phyloP scores from a whole-genome alignment of 1,140 invertebrate species.

The Trichonephila clavata region DNA sequence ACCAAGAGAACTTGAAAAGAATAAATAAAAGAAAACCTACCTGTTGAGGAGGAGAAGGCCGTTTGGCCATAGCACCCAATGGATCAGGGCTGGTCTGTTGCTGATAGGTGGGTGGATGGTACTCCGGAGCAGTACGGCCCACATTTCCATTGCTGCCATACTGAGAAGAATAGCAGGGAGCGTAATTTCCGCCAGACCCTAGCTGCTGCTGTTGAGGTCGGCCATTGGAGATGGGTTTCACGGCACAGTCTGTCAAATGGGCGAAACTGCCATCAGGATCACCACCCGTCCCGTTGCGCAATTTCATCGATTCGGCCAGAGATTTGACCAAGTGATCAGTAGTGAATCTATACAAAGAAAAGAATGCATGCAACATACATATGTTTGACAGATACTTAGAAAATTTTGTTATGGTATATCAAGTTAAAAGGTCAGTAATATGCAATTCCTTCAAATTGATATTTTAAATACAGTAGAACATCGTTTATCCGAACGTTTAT shows the following conservation, averaged over 20 bases:
- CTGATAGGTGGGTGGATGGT: slow-evolving; percentile 60
- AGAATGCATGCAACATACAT: background rate
- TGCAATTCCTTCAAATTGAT: no score
- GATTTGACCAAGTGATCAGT: slow-evolving; percentile 88
- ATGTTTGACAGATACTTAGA: no score
- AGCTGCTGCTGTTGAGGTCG: slow-evolving; percentile 49
- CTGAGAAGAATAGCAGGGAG: slow-evolving; percentile 32
- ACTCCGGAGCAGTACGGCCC: slow-evolving; percentile 25
- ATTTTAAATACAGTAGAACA: no score
- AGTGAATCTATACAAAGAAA: slow-evolving; percentile 81
- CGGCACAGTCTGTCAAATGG: slow-evolving; percentile 70
- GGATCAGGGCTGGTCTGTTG: slow-evolving; percentile 67
- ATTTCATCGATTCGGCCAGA: slow-evolving; percentile 92
- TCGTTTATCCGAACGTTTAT: no score
- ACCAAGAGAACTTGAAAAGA: no score
- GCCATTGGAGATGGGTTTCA: slow-evolving; percentile 65
- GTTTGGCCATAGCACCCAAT: slow-evolving; percentile 43
- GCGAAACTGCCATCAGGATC: slow-evolving; percentile 49
- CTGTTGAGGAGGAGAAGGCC: slow-evolving; percentile 58
- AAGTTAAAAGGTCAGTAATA: no score
- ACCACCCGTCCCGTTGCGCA: slow-evolving; percentile 80
- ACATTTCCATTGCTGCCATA: slow-evolving; percentile 65
- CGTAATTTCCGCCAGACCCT: slow-evolving; percentile 49
- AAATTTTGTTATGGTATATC: no score
- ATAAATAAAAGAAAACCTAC: background rate